Evolutionary conservation across 2,888 invertebrate species (phyloP).

Genomic region (Rhogogaster chlorosoma): DNA sequence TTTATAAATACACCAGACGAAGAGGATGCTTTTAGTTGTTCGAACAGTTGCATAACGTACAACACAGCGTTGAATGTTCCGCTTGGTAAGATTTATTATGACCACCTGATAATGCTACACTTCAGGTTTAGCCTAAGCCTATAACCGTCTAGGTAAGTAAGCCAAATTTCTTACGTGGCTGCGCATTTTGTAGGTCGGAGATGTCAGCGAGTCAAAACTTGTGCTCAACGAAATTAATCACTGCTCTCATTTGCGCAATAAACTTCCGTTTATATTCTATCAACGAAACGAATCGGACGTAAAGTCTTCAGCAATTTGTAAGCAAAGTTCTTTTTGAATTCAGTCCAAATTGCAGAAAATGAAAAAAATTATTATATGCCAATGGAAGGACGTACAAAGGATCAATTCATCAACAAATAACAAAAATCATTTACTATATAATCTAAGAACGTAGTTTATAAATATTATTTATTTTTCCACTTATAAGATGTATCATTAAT

Average conservation of each 20-base stretch:
- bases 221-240: slow-evolving; percentile 23
- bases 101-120: slow-evolving; percentile 42
- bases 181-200: slow-evolving; percentile 40
- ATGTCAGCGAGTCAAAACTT: not conserved
- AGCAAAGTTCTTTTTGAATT: slow-evolving; percentile 9
- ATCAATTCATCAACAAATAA: not conserved
- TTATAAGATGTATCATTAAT: not conserved
- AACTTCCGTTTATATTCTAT: slow-evolving; percentile 35
- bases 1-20: not conserved
- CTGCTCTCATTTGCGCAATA: slow-evolving; percentile 26
- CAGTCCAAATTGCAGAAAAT: not conserved
- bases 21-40: not conserved
- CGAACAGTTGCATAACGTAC: slow-evolving; percentile 20
- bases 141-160: slow-evolving; percentile 29
- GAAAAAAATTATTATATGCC: not conserved
- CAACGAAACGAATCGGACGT: slow-evolving; percentile 10
- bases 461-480: not conserved
- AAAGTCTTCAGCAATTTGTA: not conserved
- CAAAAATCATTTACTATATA: not conserved
- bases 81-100: slow-evolving; percentile 44
- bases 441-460: not conserved
- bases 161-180: slow-evolving; percentile 23
- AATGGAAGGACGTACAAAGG: not conserved
- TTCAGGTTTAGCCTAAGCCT: slow-evolving; percentile 27
- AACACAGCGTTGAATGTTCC: not conserved